Percentiles rank a stretch among this genome's conserved stretches.
These are phyloP conservation scores for Lycaon pictus DNA, from an alignment of 2,113 vertebrate genomes.

Conservation along the genomic window DNA sequence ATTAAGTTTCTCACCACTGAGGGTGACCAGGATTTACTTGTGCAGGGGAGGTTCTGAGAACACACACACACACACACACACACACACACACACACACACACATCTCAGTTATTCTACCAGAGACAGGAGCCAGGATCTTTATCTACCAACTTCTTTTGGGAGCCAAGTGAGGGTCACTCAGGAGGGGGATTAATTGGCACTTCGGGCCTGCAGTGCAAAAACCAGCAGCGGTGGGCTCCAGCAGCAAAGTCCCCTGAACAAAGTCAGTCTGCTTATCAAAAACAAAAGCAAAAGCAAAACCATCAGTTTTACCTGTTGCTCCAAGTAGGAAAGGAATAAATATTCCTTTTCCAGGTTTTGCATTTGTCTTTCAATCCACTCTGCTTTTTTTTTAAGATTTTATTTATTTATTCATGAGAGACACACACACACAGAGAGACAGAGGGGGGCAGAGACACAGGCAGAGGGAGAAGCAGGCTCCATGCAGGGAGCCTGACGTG, in stretches of 20 bases:
- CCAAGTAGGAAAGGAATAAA: background rate
- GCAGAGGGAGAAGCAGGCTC: too few species aligned
- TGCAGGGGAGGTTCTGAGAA: conserved; percentile 35
- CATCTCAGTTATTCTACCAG: background rate
- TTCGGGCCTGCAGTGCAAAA: background rate
- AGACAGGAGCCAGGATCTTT: background rate
- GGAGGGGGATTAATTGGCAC: background rate
- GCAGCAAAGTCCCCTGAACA: background rate
- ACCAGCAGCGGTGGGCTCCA: background rate
- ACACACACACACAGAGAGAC: too few species aligned
- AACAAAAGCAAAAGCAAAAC: background rate
- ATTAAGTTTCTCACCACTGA: background rate
- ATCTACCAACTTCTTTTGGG: background rate
- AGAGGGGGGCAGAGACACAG: too few species aligned
- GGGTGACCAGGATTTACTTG: background rate
- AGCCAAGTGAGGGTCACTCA: background rate
- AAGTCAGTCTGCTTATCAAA: background rate
- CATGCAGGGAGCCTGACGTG: too few species aligned
- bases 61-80: background rate
- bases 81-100: background rate
- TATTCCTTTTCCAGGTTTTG: background rate
- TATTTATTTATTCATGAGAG: too few species aligned
- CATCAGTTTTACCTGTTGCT: background rate
- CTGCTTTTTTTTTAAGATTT: background rate
- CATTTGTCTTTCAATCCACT: background rate